A percentile compares a stretch with the other conserved stretches of the same genome.
Evolutionary conservation across 2,113 vertebrate species (phyloP).

Genomic region (Phaetusa simplex): DNA sequence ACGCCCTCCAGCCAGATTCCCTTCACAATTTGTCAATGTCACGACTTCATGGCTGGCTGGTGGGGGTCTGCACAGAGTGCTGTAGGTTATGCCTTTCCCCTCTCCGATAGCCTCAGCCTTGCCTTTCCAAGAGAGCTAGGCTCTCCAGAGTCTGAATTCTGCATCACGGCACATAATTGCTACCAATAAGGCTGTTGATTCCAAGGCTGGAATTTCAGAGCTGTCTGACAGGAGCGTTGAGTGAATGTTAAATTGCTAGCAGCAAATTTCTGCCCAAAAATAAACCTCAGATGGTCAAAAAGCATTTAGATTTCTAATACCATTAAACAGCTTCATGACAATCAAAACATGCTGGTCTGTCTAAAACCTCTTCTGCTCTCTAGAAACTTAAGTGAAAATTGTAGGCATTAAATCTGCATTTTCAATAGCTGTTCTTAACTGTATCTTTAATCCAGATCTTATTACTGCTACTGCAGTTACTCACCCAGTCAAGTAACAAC

Average conservation of each 20-base stretch:
- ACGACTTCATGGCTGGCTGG: neutral
- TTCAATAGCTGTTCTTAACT: constrained; percentile 37
- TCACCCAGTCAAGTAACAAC: constrained; percentile 14
- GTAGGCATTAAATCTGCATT: constrained; percentile 27
- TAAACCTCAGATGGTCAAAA: constrained; percentile 25
- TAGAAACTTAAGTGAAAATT: constrained; percentile 22
- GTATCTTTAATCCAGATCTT: constrained; percentile 7
- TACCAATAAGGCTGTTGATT: neutral
- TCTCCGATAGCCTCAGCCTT: neutral
- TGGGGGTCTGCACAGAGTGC: neutral
- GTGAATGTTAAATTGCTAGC: constrained; percentile 25
- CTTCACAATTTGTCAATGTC: neutral
- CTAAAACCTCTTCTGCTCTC: constrained; percentile 37
- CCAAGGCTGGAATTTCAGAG: neutral
- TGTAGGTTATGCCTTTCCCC: neutral
- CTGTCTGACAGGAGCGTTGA: constrained; percentile 12
- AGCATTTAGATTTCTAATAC: neutral
- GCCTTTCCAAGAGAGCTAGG: neutral
- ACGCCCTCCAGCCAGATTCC: neutral
- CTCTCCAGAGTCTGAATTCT: neutral
- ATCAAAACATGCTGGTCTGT: neutral
- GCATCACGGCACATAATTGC: neutral
- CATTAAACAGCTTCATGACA: constrained; percentile 30
- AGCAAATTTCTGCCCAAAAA: constrained; percentile 20
- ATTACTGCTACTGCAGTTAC: constrained; percentile 52